Evolutionary conservation across 37 sponge, comb jelly and placozoan genomes (phyloP).

Genomic region (Beroe forskalii): DNA sequence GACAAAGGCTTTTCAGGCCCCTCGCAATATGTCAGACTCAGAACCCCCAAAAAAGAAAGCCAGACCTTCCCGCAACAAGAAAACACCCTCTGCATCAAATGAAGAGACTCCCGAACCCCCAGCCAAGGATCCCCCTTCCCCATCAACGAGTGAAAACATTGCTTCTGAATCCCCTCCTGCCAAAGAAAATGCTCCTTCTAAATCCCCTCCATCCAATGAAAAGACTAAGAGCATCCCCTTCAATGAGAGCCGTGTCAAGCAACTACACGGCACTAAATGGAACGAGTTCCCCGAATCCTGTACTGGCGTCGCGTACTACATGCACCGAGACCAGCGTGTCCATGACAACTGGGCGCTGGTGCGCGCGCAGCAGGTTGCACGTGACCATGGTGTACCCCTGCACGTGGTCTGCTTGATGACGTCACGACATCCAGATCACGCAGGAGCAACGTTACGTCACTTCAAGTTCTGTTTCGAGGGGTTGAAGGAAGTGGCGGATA

Average conservation of each 20-base stretch:
- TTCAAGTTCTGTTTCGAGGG: constrained; percentile 27
- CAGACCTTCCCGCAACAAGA: neutral
- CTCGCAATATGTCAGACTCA: neutral
- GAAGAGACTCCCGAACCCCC: too few relatives aligned
- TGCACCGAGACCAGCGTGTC: constrained; percentile 59
- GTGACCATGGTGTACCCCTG: neutral
- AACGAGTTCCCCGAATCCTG: neutral
- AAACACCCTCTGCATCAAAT: too few relatives aligned
- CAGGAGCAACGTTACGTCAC: neutral
- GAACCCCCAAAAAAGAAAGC: neutral
- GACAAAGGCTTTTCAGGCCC: too few relatives aligned
- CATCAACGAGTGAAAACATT: too few relatives aligned
- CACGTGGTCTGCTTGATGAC: constrained; percentile 17
- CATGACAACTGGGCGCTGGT: constrained; percentile 60
- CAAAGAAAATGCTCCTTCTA: neutral
- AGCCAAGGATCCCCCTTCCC: too few relatives aligned
- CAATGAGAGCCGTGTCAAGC: neutral
- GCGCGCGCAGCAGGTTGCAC: neutral
- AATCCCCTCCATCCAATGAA: too few relatives aligned
- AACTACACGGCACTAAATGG: constrained; percentile 5
- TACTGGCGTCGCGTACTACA: constrained; percentile 45
- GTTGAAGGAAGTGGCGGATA: neutral
- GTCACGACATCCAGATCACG: neutral
- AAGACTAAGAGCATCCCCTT: neutral
- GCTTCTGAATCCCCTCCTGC: too few relatives aligned